Conservation (phyloP, 2,797 vertebrate genomes). For the Scolopax rusticola region DNA sequence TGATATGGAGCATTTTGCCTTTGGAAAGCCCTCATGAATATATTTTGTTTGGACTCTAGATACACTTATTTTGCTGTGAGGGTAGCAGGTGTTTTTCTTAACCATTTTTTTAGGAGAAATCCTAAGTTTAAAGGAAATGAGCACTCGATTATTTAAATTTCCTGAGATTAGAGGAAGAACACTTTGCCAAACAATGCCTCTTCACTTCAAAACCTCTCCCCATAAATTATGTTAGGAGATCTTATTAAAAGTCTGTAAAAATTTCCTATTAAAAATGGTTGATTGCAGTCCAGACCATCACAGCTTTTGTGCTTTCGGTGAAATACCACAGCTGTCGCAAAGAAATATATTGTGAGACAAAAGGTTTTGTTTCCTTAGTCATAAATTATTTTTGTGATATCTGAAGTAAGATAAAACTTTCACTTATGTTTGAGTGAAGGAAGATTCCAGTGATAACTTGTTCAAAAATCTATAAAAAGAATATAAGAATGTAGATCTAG, state of each 20-base stretch:
- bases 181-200: conserved; percentile 95
- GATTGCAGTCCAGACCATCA: conserved; percentile 90
- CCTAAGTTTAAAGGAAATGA: conserved; percentile 83
- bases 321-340: conserved; percentile 92
- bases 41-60: conserved; percentile 5
- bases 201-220: conserved; percentile 92
- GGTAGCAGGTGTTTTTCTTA: conserved; percentile 83
- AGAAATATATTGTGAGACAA: conserved; percentile 90
- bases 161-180: conserved; percentile 89
- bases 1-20: background rate
- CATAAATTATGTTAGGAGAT: conserved; percentile 90
- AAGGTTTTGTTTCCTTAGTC: conserved; percentile 85
- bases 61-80: conserved; percentile 46
- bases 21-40: background rate
- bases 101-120: conserved; percentile 75
- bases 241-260: conserved; percentile 91
- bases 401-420: conserved; percentile 87
- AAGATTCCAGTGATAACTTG: conserved; percentile 84
- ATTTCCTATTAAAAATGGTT: conserved; percentile 87
- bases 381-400: conserved; percentile 86
- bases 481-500: conserved; percentile 85
- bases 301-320: conserved; percentile 85
- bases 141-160: conserved; percentile 86
- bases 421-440: conserved; percentile 85
- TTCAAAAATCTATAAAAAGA: conserved; percentile 86